Evolutionary conservation across 1,140 invertebrate species (phyloP).

Genomic region (Odontomachus brunneus): DNA sequence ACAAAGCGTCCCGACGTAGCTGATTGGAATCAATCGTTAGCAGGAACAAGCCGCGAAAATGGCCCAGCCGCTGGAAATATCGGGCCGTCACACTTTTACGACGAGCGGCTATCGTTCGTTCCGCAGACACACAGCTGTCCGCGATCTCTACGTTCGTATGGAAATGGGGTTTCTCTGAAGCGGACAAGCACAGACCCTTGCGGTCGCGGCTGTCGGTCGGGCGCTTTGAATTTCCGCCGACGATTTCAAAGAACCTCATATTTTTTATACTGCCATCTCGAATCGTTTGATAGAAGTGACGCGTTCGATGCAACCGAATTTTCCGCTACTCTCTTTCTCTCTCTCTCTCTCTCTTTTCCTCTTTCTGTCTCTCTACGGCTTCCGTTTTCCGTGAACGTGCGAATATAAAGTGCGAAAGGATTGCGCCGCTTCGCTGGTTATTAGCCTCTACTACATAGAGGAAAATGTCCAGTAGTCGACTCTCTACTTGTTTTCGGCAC

Average conservation of each 20-base stretch:
- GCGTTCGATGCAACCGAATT: constrained; percentile 45
- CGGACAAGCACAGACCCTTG: constrained; percentile 40
- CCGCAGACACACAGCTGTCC: constrained; percentile 34
- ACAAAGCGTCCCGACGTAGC: constrained; percentile 59
- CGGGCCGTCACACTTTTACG: constrained; percentile 65
- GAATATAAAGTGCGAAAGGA: constrained; percentile 1
- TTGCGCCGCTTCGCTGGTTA: constrained; percentile 3
- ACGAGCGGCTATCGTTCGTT: constrained; percentile 44
- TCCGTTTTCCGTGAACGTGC: constrained; percentile 13
- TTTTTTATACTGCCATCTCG: constrained; percentile 38
- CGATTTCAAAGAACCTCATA: constrained; percentile 37
- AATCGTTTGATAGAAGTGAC: constrained; percentile 29
- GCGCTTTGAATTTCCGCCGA: constrained; percentile 31
- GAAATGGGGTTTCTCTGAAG: constrained; percentile 37
- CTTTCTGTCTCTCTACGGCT: not conserved
- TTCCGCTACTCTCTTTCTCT: not conserved
- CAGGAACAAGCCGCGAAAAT: constrained; percentile 22
- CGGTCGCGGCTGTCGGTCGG: constrained; percentile 35
- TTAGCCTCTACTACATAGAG: constrained; percentile 29
- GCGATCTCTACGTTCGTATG: constrained; percentile 43
- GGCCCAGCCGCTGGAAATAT: constrained; percentile 51
- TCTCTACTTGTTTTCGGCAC: no score
- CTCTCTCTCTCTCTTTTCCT: not conserved
- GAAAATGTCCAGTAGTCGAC: no score
- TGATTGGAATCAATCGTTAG: constrained; percentile 71